phyloP scores from a whole-genome alignment of 92 coral and sea anemone genomes.

The Heliopora coerulea region DNA sequence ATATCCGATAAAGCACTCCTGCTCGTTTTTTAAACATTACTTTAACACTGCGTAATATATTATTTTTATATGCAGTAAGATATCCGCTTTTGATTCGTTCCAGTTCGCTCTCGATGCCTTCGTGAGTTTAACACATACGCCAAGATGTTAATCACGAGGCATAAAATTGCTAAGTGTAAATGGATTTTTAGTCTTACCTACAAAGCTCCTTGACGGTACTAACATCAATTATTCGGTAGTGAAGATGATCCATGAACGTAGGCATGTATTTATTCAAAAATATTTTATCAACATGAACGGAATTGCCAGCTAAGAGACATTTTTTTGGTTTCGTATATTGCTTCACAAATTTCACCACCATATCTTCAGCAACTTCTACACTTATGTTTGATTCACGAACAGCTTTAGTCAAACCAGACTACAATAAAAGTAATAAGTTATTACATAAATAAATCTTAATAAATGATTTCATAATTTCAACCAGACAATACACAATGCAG shows the following conservation, averaged over 20 bases:
- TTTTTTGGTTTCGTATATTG: constrained; percentile 56
- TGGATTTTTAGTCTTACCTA: constrained; percentile 64
- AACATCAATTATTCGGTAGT: constrained; percentile 93
- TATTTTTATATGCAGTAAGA: too few relatives aligned
- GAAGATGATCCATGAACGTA: constrained; percentile 77
- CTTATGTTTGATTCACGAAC: constrained; percentile 73
- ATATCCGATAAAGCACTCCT: too few relatives aligned
- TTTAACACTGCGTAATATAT: too few relatives aligned
- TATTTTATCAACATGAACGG: constrained; percentile 84
- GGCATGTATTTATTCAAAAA: constrained; percentile 94
- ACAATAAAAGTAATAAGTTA: neutral
- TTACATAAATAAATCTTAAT: too few relatives aligned
- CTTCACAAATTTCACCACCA: constrained; percentile 71
- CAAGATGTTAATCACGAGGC: too few relatives aligned
- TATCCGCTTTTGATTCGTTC: too few relatives aligned
- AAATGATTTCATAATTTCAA: too few relatives aligned
- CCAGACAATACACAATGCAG: too few relatives aligned
- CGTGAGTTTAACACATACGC: too few relatives aligned
- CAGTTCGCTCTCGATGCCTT: too few relatives aligned
- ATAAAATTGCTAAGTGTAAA: too few relatives aligned
- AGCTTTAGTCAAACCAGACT: constrained; percentile 93
- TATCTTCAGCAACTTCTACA: constrained; percentile 66
- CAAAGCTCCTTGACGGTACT: constrained; percentile 92
- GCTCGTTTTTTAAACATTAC: too few relatives aligned
- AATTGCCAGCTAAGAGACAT: constrained; percentile 92